Evolutionary conservation across 2,113 vertebrate species (phyloP).

Genomic region (Pyxicephalus adspersus): DNA sequence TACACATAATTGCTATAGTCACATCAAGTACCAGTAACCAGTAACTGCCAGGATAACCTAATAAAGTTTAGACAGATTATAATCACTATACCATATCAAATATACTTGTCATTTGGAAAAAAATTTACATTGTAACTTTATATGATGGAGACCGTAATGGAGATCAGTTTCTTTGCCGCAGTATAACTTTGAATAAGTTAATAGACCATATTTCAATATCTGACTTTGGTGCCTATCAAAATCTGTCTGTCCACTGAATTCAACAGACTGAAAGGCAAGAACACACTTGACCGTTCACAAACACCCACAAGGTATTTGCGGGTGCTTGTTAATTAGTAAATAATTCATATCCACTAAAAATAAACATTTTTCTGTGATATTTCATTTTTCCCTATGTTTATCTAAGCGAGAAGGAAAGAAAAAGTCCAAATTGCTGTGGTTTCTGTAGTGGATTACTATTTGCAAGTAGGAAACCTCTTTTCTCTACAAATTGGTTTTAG

Average conservation of each 20-base stretch:
- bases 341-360: conserved; percentile 38
- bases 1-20: too few relatives aligned
- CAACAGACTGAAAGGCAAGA: not conserved
- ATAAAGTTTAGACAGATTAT: too few relatives aligned
- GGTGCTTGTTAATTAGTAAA: conserved; percentile 24
- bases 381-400: conserved; percentile 34
- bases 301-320: conserved; percentile 19
- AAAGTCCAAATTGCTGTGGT: not conserved
- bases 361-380: conserved; percentile 41
- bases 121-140: too few relatives aligned
- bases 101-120: too few relatives aligned
- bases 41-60: too few relatives aligned
- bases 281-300: not conserved
- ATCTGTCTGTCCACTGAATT: not conserved
- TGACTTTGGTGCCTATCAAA: not conserved
- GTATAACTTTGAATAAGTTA: too few relatives aligned
- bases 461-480: conserved; percentile 51
- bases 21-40: too few relatives aligned
- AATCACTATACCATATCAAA: too few relatives aligned
- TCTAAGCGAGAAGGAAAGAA: conserved; percentile 18
- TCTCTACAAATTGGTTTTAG: conserved; percentile 56
- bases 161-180: too few relatives aligned
- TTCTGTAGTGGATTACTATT: conserved; percentile 36
- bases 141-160: too few relatives aligned
- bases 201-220: too few relatives aligned